Percentiles rank a stretch among this genome's conserved stretches.
Evolutionary conservation across 2,113 vertebrate genomes (phyloP).

Genomic region (Leucoraja erinaceus): DNA sequence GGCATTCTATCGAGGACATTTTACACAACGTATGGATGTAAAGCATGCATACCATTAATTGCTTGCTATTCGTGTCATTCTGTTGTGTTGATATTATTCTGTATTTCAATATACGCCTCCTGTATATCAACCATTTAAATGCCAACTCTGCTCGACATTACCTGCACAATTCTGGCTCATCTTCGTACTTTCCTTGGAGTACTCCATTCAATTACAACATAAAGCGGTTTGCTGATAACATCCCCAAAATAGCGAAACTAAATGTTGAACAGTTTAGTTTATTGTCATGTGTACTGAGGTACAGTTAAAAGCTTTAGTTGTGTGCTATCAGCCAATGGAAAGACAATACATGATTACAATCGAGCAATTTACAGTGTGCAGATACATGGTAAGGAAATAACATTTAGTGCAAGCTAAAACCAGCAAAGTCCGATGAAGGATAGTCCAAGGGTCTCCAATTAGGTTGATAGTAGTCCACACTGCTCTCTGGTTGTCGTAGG

Average conservation of each 20-base stretch:
- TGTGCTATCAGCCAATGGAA: too few relatives aligned
- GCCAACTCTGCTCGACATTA: neutral
- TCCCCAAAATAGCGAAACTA: neutral
- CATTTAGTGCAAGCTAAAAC: too few relatives aligned
- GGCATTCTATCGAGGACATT: neutral
- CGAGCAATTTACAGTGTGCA: too few relatives aligned
- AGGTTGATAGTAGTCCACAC: too few relatives aligned
- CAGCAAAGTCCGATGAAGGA: too few relatives aligned
- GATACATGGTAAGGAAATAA: too few relatives aligned
- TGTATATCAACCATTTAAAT: slow-evolving; percentile 14
- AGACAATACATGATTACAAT: too few relatives aligned
- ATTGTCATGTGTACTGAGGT: too few relatives aligned
- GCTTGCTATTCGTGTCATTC: neutral
- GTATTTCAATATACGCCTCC: slow-evolving; percentile 31
- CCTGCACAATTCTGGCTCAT: neutral
- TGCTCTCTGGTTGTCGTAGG: too few relatives aligned
- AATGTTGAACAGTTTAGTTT: too few relatives aligned
- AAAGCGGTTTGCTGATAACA: neutral
- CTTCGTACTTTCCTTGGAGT: neutral
- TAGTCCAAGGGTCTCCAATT: too few relatives aligned
- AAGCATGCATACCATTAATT: slow-evolving; percentile 27
- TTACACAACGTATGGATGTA: neutral
- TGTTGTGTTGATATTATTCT: neutral
- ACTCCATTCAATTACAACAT: neutral
- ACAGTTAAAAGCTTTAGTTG: too few relatives aligned